Evolutionary conservation across 2,888 invertebrate species (phyloP).

Genomic region (Orthosia gothica): DNA sequence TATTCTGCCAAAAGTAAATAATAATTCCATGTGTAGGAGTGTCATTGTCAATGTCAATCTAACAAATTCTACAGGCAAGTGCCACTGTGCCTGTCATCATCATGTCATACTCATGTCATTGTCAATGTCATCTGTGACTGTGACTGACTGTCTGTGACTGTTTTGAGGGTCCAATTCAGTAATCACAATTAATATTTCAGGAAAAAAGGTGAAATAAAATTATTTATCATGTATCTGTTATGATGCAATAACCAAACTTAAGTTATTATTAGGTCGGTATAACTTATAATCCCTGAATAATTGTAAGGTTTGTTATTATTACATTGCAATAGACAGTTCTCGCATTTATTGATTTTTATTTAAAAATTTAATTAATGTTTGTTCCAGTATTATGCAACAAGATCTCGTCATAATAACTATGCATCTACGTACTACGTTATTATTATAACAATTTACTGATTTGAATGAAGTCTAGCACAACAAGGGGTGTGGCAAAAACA

Average conservation of each 20-base stretch:
- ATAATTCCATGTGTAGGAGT: too few species aligned
- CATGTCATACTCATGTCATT: slow-evolving; percentile 7
- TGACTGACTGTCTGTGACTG: too few species aligned
- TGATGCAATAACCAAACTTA: slow-evolving; percentile 13
- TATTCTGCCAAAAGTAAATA: too few species aligned
- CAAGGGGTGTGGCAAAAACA: slow-evolving; percentile 39
- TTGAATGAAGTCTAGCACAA: not conserved
- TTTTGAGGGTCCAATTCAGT: slow-evolving; percentile 6
- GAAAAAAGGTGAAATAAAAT: slow-evolving; percentile 8
- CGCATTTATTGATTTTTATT: slow-evolving; percentile 17
- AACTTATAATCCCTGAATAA: slow-evolving; percentile 11
- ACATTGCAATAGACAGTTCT: not conserved
- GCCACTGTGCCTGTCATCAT: not conserved
- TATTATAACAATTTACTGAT: not conserved
- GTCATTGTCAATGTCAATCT: too few species aligned
- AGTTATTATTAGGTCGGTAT: not conserved
- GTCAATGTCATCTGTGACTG: not conserved
- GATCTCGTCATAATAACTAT: slow-evolving; percentile 2
- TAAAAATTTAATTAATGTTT: slow-evolving; percentile 10
- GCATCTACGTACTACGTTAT: not conserved
- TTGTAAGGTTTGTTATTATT: slow-evolving; percentile 46
- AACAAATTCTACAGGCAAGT: too few species aligned
- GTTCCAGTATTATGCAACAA: slow-evolving; percentile 37
- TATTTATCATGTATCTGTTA: not conserved
- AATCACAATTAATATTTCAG: not conserved